phyloP scores from a whole-genome alignment of 2,888 invertebrate genomes.

The Drosophila merina region DNA sequence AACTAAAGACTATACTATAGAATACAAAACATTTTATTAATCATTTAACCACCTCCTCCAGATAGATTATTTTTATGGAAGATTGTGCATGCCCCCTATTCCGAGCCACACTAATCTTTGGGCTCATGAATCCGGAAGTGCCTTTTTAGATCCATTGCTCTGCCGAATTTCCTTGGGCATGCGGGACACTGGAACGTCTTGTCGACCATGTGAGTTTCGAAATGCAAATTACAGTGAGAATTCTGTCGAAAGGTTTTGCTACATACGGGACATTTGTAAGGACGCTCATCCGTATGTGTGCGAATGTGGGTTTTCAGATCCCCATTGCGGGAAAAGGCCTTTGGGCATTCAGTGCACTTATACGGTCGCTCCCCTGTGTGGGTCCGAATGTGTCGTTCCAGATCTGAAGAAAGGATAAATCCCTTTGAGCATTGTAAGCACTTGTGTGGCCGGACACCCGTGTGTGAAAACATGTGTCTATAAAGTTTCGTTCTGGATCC shows the following conservation, averaged over 20 bases:
- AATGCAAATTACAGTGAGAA: not conserved
- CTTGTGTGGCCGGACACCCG: not conserved
- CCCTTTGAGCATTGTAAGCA: not conserved
- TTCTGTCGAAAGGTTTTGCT: not conserved
- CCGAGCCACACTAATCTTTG: not conserved
- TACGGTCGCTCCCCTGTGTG: conserved; percentile 4
- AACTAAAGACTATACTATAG: too few species aligned
- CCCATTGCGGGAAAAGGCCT: not conserved
- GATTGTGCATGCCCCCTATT: too few species aligned
- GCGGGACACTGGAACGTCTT: not conserved
- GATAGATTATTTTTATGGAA: too few species aligned
- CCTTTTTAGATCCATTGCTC: not conserved
- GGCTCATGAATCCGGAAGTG: not conserved
- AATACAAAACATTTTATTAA: too few species aligned
- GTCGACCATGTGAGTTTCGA: not conserved
- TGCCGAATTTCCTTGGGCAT: not conserved
- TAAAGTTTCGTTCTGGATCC: not conserved
- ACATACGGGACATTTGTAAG: not conserved
- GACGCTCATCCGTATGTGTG: not conserved
- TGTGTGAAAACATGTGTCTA: not conserved
- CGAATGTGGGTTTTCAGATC: not conserved
- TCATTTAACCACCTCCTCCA: too few species aligned
- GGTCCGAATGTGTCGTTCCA: not conserved
- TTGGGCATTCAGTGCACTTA: not conserved
- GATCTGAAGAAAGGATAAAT: not conserved